Evolutionary conservation across 2,888 invertebrate species (phyloP), one percentile per base, ranked within the genome.

Genomic region (Tetanocera ferruginea): DNA sequence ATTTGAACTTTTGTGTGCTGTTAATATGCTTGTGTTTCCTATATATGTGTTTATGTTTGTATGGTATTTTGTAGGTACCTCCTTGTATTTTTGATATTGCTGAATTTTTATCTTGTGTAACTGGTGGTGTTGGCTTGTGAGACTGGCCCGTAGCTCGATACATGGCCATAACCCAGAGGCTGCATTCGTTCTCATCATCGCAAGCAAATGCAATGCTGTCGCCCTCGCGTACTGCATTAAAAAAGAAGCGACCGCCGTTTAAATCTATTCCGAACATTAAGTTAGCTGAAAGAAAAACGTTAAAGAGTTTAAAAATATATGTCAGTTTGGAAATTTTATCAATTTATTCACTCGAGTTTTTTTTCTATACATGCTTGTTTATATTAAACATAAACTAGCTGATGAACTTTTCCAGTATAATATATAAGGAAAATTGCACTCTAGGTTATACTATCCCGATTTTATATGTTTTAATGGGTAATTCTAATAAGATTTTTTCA

Each of bases 101-200:
- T 31, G 95, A 95, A 88, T 94, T 95, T 92, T 98, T 94, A 90
- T 96, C 94, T 91, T 94, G 91, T 87, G 95, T 95, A 62, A 96
- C 92, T 0, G 98, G 98, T 8, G 99, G 98, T 2, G 98, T 97
- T 8, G 99, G 99, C 90, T 99, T 99, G 91, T 99, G 98, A 73
- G 98, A 97, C 90, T 99, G 99, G 5, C 99, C 99, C 2, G 99
- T 99, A n/a, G 99, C 99, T 84, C 99, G 92, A 90, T 99, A 99
- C 92, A 99, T 93, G 2, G 99, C 99, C 95, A 98, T 99, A 49
- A 99, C 99, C 99, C 99, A 99, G 81, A 98, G 91, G 88, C 98
- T 98, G 85, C 98, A 96, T 89, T 99, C 99, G 87, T 97, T 98
- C 91, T 99, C 98, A 89, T 98, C 98, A 83, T 98, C 97, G 84